Evolutionary conservation across 2,797 vertebrate genomes (phyloP), one percentile per base, ranked within the genome.

Genomic region (Urophycis tenuis): DNA sequence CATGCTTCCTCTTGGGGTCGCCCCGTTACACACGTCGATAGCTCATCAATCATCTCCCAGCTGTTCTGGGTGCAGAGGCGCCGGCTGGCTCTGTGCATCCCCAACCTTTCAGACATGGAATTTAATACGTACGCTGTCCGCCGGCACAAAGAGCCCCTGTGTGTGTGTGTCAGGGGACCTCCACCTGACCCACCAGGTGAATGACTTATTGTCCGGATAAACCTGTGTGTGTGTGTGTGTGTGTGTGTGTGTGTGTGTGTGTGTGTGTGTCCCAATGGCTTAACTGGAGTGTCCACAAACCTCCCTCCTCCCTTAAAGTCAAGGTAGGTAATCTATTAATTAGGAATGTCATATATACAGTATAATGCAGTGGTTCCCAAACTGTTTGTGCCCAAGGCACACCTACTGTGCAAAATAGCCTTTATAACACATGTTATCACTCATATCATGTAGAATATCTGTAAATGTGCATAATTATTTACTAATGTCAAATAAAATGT

Each of bases 61-160:
- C 22, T 60, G 22, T 10, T n/a, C 4, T 60, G 53, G 53, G 53
- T 10, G 53, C 11, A 2, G 53, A n/a, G 32, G 73, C 45, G 17
- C 22, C 41, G 7, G 19, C 30, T 60, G 11, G 1, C 2, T 41
- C 14, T 41, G 36, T 5, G 60, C 31, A 49, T 72, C 36, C 31
- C 72, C n/a, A 22, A 17, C 78, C 81, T 70, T 78, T 79, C 75
- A 86, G 70, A 85, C 82, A 79, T 80, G 77, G 71, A 84, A 86
- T 81, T 74, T 74, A 84, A 85, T 79, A 80, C 76, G 31, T 79
- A 80, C 76, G 31, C 67, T 74, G 76, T 29, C 36, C 76, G 69
- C 1, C 5, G 74, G 81, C 31, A 87, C 81, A 88, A 83, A 80
- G 75, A 53, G 49, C 39, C 0, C 69, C 72, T 69, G 53, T 60